These are phyloP conservation scores for Todus mexicanus DNA, from an alignment of 2,797 vertebrate species.

Conservation along the genomic window DNA sequence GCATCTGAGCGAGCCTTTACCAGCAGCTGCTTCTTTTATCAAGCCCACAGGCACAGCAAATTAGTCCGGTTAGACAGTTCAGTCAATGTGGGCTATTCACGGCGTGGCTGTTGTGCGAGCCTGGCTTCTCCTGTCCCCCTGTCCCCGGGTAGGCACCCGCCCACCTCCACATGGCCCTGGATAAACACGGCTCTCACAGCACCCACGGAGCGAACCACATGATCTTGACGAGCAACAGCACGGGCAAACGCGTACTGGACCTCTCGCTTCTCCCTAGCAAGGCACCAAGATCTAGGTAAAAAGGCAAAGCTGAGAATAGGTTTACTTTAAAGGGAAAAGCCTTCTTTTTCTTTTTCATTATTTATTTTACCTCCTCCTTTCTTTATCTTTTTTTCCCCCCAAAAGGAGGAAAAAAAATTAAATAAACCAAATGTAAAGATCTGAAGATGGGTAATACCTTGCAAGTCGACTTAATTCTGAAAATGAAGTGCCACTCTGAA, in stretches of 20 bases:
- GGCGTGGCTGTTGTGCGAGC: slow-evolving; percentile 75
- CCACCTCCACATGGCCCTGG: slow-evolving; percentile 78
- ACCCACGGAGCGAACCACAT: slow-evolving; percentile 71
- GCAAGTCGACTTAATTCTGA: not conserved
- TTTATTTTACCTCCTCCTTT: accelerated
- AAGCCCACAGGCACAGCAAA: slow-evolving; percentile 83
- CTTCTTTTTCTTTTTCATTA: not conserved
- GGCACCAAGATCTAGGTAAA: not conserved
- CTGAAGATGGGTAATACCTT: not conserved
- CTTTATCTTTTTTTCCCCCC: accelerated
- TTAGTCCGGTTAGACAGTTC: slow-evolving; percentile 82
- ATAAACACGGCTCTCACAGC: slow-evolving; percentile 74
- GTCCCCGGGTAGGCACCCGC: slow-evolving; percentile 80
- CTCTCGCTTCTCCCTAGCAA: not conserved
- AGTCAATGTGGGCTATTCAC: slow-evolving; percentile 85
- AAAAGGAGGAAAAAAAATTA: not conserved
- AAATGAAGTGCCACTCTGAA: not conserved
- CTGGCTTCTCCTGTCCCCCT: slow-evolving; percentile 74
- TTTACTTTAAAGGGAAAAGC: not conserved
- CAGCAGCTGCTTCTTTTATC: slow-evolving; percentile 88
- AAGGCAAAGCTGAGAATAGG: not conserved
- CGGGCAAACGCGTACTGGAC: not conserved
- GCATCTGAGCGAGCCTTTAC: slow-evolving; percentile 75
- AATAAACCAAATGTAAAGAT: not conserved
- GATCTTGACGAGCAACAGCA: slow-evolving; percentile 61